Evolutionary conservation across 2,797 vertebrate species (phyloP).

Genomic region (Cyprinella venusta): DNA sequence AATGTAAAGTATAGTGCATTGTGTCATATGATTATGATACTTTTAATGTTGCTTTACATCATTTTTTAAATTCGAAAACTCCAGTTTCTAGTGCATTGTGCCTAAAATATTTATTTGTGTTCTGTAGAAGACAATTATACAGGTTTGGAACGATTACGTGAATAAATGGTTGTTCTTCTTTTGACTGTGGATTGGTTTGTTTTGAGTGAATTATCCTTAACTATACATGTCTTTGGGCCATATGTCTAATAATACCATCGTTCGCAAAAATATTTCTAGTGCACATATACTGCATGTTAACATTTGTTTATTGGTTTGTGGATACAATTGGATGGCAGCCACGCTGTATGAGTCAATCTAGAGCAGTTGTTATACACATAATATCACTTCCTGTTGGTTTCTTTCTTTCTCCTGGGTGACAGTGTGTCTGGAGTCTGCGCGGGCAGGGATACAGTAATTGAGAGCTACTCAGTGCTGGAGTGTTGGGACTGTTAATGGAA

Average conservation of each 20-base stretch:
- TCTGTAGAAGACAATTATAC: neutral
- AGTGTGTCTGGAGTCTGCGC: conserved; percentile 38
- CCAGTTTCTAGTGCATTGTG: neutral
- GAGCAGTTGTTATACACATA: conserved; percentile 18
- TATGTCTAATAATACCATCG: neutral
- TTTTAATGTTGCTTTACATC: neutral
- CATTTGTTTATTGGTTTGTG: conserved; percentile 15
- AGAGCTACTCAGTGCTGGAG: conserved; percentile 56
- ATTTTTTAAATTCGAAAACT: neutral
- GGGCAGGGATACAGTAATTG: conserved; percentile 58
- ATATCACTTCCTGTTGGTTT: conserved; percentile 17
- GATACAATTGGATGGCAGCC: conserved; percentile 59
- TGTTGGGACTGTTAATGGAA: conserved; percentile 57
- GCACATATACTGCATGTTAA: conserved; percentile 2
- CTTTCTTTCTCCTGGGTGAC: conserved; percentile 49
- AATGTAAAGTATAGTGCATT: neutral
- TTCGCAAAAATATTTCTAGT: neutral
- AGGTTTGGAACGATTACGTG: neutral
- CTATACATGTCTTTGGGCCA: neutral
- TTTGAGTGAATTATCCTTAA: neutral
- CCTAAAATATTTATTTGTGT: neutral
- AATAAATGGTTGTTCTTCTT: neutral
- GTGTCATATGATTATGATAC: neutral
- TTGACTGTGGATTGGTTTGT: neutral
- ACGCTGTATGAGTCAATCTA: conserved; percentile 23